Percentiles rank a stretch among this genome's conserved stretches.
Evolutionary conservation across 2,888 invertebrate species (phyloP).

Genomic region (Microctonus aethiopoides): DNA sequence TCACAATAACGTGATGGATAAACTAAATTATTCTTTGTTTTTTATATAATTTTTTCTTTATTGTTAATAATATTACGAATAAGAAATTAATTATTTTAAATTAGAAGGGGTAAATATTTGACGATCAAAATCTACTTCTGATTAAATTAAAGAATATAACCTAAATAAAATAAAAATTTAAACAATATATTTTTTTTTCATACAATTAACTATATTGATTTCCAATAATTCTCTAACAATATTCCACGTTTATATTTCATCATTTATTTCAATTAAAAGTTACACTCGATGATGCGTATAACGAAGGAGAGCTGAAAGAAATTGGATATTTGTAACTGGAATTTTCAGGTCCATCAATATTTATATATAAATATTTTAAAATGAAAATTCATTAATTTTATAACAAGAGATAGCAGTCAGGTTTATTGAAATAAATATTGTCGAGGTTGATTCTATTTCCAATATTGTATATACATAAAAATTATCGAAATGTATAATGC

Average conservation of each 20-base stretch:
- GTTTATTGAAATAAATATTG: not conserved
- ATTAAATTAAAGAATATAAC: too few species aligned
- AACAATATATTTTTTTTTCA: too few species aligned
- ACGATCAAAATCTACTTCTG: too few species aligned
- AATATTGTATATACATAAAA: not conserved
- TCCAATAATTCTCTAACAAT: not conserved
- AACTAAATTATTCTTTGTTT: too few species aligned
- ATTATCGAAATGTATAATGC: not conserved
- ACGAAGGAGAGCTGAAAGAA: not conserved
- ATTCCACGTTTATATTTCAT: not conserved
- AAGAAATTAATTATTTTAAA: too few species aligned
- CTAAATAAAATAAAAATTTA: too few species aligned
- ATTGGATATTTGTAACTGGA: not conserved
- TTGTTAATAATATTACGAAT: too few species aligned
- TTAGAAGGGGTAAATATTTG: too few species aligned
- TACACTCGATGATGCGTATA: not conserved
- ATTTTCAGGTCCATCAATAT: not conserved
- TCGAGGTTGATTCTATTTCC: not conserved
- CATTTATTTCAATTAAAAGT: not conserved
- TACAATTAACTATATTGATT: too few species aligned
- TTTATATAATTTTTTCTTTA: too few species aligned
- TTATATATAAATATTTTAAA: not conserved
- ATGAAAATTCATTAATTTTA: not conserved
- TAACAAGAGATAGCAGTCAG: not conserved
- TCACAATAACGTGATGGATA: too few species aligned